Evolutionary conservation across 2,888 invertebrate species (phyloP), one percentile per base, ranked within the genome.

Genomic region (Torymus aiolomorphi): DNA sequence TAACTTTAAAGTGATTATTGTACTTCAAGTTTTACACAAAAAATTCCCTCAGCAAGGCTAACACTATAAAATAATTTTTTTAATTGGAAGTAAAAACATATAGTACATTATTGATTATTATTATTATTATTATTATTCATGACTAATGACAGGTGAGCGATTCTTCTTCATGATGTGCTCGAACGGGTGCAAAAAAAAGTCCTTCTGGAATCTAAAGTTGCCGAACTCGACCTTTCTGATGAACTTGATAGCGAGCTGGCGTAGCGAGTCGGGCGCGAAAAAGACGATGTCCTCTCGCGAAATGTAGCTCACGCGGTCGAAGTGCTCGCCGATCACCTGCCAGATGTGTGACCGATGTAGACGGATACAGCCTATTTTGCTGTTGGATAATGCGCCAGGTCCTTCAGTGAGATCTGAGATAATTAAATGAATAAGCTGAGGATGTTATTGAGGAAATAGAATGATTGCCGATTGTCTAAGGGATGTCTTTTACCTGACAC

Each of bases 81-180:
- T n/a, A n/a, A n/a, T n/a, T n/a, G n/a, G n/a, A n/a, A n/a, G n/a
- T n/a, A n/a, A n/a, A n/a, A n/a, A n/a, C n/a, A n/a, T n/a, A n/a
- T n/a, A n/a, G n/a, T n/a, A n/a, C n/a, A n/a, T n/a, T n/a, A n/a
- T n/a, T n/a, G n/a, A n/a, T n/a, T n/a, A n/a, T n/a, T n/a, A n/a
- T n/a, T n/a, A n/a, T n/a, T n/a, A n/a, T n/a, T n/a, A n/a, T n/a
- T n/a, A n/a, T n/a, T n/a, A n/a, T n/a, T n/a, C n/a, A n/a, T n/a
- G n/a, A n/a, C 98, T 93, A 82, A 99, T 98, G 1, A 97, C 96
- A 0, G 96, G 95, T 0, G 97, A 98, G 84, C 95, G 94, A 89
- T 98, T 99, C 88, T 97, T 97, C 91, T 99, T 98, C 98, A 98
- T 98, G 83, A 99, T 98, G 89, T 98, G 97, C 91, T 99, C 99